These are phyloP conservation scores for Monochamus saltuarius DNA, from an alignment of 1,140 invertebrate genomes.

Conservation along the genomic window DNA sequence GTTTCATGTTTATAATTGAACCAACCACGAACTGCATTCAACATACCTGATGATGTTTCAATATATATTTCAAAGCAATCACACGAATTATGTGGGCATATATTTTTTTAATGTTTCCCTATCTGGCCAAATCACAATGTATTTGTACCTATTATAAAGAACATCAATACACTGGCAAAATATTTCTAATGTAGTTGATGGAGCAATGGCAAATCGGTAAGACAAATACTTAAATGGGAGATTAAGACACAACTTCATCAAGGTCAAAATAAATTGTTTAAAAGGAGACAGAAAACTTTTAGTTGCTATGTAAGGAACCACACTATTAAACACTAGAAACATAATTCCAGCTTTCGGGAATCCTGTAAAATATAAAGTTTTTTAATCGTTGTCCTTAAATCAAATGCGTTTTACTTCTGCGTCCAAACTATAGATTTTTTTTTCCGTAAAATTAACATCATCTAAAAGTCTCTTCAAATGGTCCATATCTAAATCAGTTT, in stretches of 20 bases:
- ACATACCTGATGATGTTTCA: too few relatives aligned
- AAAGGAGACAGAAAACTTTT: not conserved
- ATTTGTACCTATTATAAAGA: too few relatives aligned
- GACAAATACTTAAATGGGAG: conserved; percentile 3
- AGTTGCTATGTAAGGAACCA: not conserved
- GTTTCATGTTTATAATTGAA: too few relatives aligned
- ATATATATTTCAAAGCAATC: not conserved
- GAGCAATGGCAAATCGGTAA: not conserved
- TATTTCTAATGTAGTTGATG: not conserved
- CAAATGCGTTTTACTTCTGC: not conserved
- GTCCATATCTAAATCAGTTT: not conserved
- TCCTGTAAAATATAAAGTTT: conserved; percentile 1
- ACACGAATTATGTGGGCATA: conserved; percentile 21
- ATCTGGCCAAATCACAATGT: conserved; percentile 16
- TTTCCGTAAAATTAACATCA: not conserved
- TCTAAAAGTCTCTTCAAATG: not conserved
- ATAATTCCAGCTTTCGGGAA: not conserved
- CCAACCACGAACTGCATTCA: too few relatives aligned
- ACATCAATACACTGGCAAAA: conserved; percentile 4
- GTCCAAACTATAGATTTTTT: not conserved
- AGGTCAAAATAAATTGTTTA: not conserved
- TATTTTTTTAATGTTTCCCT: conserved; percentile 15
- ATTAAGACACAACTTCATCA: conserved; percentile 1
- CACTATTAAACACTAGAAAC: not conserved
- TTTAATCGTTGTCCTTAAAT: not conserved